Conservation (phyloP, 2,888 invertebrate genomes). For the Anorthoa munda region DNA sequence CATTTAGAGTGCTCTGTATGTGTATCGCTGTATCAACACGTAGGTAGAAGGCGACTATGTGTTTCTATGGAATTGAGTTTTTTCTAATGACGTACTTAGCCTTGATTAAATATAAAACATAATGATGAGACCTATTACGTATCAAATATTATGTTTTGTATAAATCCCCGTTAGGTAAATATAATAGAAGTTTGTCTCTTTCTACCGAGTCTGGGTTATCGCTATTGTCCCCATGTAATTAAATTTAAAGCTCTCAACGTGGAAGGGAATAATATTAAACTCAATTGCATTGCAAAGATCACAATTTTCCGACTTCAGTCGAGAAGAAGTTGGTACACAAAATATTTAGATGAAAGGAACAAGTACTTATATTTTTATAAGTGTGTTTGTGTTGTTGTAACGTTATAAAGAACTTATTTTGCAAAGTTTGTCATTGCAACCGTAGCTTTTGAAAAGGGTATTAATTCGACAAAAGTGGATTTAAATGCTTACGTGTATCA, state of each 20-base stretch:
- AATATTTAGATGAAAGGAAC: slow-evolving; percentile 61
- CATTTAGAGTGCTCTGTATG: slow-evolving; percentile 86
- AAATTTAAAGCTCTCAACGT: slow-evolving; percentile 88
- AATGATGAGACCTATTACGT: slow-evolving; percentile 24
- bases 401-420: neutral
- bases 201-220: slow-evolving; percentile 76
- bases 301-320: slow-evolving; percentile 81
- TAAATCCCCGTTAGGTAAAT: slow-evolving; percentile 49
- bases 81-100: slow-evolving; percentile 29
- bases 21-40: slow-evolving; percentile 75
- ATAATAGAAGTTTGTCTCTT: slow-evolving; percentile 64
- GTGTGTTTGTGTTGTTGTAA: slow-evolving; percentile 14
- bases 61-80: slow-evolving; percentile 52
- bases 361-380: slow-evolving; percentile 29
- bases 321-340: slow-evolving; percentile 71
- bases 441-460: too few species aligned
- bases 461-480: neutral
- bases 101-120: slow-evolving; percentile 39
- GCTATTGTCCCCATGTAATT: slow-evolving; percentile 87
- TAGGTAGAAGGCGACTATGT: slow-evolving; percentile 58
- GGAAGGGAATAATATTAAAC: slow-evolving; percentile 88
- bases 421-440: neutral
- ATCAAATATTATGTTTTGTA: slow-evolving; percentile 17
- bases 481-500: neutral
- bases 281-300: slow-evolving; percentile 89